Evolutionary conservation across 2,888 invertebrate genomes (phyloP).

Genomic region (Lucinisca nassula): DNA sequence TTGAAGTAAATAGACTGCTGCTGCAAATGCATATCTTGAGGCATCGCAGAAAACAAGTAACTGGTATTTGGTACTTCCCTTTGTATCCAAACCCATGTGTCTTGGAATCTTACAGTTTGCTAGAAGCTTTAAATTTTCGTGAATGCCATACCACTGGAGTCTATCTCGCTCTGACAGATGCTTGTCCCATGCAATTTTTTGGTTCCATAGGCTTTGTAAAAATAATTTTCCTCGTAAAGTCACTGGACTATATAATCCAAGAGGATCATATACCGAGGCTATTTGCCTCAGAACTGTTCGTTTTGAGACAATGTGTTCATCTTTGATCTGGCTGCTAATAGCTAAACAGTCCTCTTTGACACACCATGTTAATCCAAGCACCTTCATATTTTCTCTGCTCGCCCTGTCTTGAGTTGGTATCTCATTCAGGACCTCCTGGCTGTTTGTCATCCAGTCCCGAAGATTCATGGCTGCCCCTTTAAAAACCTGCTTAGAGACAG

Average conservation of each 20-base stretch:
- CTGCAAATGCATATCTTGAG: slow-evolving; percentile 2
- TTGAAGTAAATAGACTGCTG: neutral
- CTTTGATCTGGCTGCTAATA: neutral
- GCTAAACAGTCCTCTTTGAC: neutral
- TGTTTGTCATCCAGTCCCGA: neutral
- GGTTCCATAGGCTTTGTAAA: slow-evolving; percentile 12
- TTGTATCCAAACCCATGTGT: neutral
- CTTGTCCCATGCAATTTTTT: slow-evolving; percentile 13
- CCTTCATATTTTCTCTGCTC: neutral
- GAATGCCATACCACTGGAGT: neutral
- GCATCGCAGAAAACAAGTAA: slow-evolving; percentile 12
- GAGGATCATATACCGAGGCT: slow-evolving; percentile 17
- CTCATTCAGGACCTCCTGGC: neutral
- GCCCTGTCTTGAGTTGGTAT: neutral
- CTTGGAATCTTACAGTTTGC: neutral
- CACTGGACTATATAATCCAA: slow-evolving; percentile 14
- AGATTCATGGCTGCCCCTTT: neutral
- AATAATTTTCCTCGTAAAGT: slow-evolving; percentile 5
- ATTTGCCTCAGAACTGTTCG: slow-evolving; percentile 9
- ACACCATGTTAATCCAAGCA: neutral
- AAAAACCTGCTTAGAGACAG: neutral
- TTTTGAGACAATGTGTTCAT: neutral
- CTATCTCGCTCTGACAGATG: neutral
- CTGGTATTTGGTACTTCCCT: neutral
- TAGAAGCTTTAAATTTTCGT: neutral